These are phyloP conservation scores for Trichacis sp. DNA, from an alignment of 2,888 invertebrate species.

Conservation along the genomic window DNA sequence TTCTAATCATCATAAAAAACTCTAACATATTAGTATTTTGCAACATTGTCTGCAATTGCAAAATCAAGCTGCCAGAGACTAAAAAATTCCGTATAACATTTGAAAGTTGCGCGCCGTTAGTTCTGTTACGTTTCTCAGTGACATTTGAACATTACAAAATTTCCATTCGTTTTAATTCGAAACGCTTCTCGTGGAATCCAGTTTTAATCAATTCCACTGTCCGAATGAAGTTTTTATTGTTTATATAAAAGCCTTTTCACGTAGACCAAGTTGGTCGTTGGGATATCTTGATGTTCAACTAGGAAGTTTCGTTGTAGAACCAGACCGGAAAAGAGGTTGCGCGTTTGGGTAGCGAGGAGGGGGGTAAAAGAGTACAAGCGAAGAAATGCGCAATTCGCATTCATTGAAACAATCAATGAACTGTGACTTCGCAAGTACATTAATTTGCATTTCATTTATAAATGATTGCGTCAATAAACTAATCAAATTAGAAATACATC, in stretches of 20 bases:
- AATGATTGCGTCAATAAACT: too few relatives aligned
- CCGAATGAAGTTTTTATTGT: constrained; percentile 8
- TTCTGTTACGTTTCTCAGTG: background rate
- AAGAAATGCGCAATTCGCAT: constrained; percentile 24
- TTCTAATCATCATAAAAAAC: too few relatives aligned
- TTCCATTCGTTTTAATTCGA: background rate
- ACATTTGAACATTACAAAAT: background rate
- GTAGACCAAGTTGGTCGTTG: constrained; percentile 21
- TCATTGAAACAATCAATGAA: constrained; percentile 14
- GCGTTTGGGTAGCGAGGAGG: constrained; percentile 16
- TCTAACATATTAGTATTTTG: too few relatives aligned
- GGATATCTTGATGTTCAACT: constrained; percentile 32
- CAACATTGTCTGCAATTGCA: too few relatives aligned
- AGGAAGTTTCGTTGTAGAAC: constrained; percentile 34
- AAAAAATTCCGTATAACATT: too few relatives aligned
- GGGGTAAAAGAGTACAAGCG: constrained; percentile 7
- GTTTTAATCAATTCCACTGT: background rate
- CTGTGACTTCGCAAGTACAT: background rate
- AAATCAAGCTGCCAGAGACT: too few relatives aligned
- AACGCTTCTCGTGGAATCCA: background rate
- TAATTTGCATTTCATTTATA: too few relatives aligned
- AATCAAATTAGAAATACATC: too few relatives aligned
- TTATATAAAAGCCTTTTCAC: constrained; percentile 41
- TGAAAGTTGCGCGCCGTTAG: constrained; percentile 20
- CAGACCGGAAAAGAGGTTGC: background rate